These are phyloP conservation scores for Pterobdella sp. DNA, from an alignment of 2,888 invertebrate species.

Conservation along the genomic window DNA sequence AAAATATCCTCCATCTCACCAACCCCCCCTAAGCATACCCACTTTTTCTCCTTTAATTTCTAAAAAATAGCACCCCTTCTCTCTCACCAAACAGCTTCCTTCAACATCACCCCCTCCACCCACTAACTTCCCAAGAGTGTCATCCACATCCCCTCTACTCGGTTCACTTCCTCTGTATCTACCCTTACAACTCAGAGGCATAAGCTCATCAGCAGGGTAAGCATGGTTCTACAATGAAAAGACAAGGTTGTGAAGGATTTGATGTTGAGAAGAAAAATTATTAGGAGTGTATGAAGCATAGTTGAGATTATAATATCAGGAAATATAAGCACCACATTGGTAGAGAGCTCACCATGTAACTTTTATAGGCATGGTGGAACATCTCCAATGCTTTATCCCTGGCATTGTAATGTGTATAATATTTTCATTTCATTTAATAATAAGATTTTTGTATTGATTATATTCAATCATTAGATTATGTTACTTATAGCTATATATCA, in stretches of 20 bases:
- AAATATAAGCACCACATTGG: not conserved
- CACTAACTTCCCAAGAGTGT: slow-evolving; percentile 90
- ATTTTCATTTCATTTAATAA: too few relatives aligned
- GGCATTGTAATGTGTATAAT: not conserved
- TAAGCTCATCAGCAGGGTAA: slow-evolving; percentile 93
- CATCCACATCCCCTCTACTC: slow-evolving; percentile 89
- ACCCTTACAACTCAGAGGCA: slow-evolving; percentile 91
- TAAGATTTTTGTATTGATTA: too few relatives aligned
- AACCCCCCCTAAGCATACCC: not conserved
- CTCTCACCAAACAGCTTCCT: not conserved
- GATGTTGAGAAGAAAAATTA: not conserved
- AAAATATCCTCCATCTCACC: not conserved
- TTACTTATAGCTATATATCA: too few relatives aligned
- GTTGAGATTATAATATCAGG: not conserved
- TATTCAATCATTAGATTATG: too few relatives aligned
- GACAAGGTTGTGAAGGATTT: not conserved
- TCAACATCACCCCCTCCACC: not conserved
- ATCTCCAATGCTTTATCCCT: slow-evolving; percentile 22
- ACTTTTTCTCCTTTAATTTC: not conserved
- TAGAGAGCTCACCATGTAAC: slow-evolving; percentile 19
- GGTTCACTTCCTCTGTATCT: slow-evolving; percentile 80
- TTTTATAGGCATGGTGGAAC: slow-evolving; percentile 27
- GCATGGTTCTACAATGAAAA: slow-evolving; percentile 63
- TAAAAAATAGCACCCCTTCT: not conserved
- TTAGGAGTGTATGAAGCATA: not conserved